Evolutionary conservation across 2,113 vertebrate genomes (phyloP).

Genomic region (Orthochromis indermauri): DNA sequence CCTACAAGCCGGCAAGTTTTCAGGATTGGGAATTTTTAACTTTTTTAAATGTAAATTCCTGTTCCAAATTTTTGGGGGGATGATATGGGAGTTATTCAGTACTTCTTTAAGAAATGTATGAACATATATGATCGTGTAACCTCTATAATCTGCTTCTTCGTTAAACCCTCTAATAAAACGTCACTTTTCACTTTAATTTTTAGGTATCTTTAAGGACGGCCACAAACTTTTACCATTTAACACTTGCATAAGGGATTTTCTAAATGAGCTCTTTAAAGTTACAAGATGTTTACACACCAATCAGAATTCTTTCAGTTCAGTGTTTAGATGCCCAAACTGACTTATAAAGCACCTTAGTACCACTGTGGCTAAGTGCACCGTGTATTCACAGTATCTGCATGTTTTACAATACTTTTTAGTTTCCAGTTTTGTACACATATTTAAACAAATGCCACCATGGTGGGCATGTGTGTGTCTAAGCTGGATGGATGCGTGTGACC

Average conservation of each 20-base stretch:
- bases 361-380: background rate
- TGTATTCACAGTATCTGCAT: background rate
- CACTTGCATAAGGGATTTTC: background rate
- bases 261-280: background rate
- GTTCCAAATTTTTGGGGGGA: background rate
- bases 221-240: background rate
- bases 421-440: background rate
- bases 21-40: background rate
- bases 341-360: background rate
- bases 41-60: background rate
- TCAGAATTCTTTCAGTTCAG: background rate
- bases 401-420: background rate
- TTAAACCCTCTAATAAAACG: background rate
- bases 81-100: background rate
- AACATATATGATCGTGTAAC: background rate
- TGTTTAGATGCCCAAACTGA: background rate
- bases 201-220: background rate
- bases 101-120: background rate
- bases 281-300: background rate
- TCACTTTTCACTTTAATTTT: background rate
- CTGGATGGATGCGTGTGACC: constrained; percentile 21
- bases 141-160: background rate
- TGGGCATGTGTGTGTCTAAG: background rate
- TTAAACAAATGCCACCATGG: background rate
- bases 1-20: background rate